phyloP scores from a whole-genome alignment of 2,888 invertebrate species.

The Trichopoda pennipes region DNA sequence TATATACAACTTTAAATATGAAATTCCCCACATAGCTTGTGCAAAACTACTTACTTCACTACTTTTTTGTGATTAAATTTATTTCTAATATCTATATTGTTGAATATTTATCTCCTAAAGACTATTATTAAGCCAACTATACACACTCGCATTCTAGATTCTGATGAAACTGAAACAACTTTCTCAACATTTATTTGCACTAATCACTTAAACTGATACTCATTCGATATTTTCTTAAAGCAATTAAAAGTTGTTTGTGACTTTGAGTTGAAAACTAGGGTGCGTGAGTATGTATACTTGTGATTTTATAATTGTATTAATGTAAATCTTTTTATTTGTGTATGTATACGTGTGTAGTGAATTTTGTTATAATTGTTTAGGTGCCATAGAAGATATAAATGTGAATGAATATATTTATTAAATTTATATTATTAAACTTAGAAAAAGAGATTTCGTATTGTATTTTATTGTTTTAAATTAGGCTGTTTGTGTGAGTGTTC shows the following conservation, averaged over 20 bases:
- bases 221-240: constrained; percentile 56
- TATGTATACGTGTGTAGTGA: constrained; percentile 7
- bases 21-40: no score
- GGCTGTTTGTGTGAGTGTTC: background rate
- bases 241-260: constrained; percentile 63
- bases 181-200: constrained; percentile 39
- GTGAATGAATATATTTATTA: constrained; percentile 21
- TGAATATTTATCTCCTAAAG: constrained; percentile 4
- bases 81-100: background rate
- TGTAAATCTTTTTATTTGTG: background rate
- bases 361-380: constrained; percentile 47
- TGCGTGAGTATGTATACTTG: background rate
- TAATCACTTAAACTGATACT: constrained; percentile 59
- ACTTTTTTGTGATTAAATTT: no score
- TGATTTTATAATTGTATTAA: background rate
- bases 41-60: no score
- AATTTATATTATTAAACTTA: constrained; percentile 33
- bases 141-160: constrained; percentile 12
- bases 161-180: constrained; percentile 21
- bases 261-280: constrained; percentile 33
- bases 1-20: no score
- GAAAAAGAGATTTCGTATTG: constrained; percentile 28
- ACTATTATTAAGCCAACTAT: constrained; percentile 8
- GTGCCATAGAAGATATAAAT: constrained; percentile 44
- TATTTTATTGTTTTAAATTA: constrained; percentile 40